Conservation (phyloP, 2,888 invertebrate species). For the Phytoseiulus persimilis region DNA sequence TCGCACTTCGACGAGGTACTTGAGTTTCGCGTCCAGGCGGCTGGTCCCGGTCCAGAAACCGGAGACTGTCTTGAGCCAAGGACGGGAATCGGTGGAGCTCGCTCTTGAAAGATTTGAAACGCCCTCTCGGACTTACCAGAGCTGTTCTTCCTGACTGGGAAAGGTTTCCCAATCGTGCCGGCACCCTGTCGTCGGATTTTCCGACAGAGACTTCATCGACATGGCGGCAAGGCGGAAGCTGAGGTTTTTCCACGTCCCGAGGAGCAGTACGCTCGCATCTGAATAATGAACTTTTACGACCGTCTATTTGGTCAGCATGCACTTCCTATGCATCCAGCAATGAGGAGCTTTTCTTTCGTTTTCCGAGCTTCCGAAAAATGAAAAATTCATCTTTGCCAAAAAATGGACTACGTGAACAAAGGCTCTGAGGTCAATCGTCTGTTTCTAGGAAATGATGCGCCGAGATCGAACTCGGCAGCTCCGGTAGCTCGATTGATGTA, state of each 20-base stretch:
- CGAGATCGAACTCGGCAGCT: too few relatives aligned
- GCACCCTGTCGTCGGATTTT: background rate
- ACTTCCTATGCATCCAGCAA: background rate
- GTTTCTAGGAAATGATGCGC: too few relatives aligned
- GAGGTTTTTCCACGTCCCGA: background rate
- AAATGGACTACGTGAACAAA: background rate
- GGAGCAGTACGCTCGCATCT: background rate
- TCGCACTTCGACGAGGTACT: background rate
- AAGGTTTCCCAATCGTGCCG: background rate
- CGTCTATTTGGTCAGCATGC: background rate
- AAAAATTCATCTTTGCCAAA: background rate
- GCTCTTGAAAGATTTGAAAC: background rate
- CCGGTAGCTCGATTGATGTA: too few relatives aligned
- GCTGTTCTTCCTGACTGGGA: background rate
- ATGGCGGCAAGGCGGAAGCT: too few relatives aligned
- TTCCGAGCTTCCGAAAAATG: background rate
- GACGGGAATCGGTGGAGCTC: background rate
- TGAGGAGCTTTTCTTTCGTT: background rate
- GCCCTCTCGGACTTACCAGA: background rate
- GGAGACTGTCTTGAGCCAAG: background rate
- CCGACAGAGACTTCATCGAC: background rate
- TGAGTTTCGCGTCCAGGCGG: background rate
- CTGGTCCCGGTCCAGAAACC: background rate
- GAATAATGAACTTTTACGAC: background rate
- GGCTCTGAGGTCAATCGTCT: too few relatives aligned